Base-by-base conservation (phyloP, 2,113 vertebrate genomes). In the Oreochromis spilurus region DNA sequence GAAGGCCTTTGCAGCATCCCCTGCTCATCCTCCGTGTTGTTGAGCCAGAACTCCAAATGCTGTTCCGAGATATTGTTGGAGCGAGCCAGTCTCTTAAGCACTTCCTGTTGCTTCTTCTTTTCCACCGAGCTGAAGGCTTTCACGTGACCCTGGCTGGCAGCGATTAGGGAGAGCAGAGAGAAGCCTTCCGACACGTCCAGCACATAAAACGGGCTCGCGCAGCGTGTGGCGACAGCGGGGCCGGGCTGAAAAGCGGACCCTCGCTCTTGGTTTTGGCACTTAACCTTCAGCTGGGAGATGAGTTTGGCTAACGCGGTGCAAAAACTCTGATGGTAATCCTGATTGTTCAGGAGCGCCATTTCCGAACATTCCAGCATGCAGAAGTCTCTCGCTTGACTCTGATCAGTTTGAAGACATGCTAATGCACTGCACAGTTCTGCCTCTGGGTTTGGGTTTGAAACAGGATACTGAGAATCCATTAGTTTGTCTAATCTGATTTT, bases 151-250 rank as follows among this genome's bases (percentile, higher is more conserved):
- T 97, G 96, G 72, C 95, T 95, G 75, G 97, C 97, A 4, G 98
- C 97, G 81, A 99, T 97, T 80, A 99, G 75, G 3, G 98, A 97
- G 78, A 99, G 96, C 83, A 99, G 81, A 4, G 99, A 99, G 93
- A 99, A 99, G 38, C 99, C 99, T 91, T 99, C 98, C 0, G 98
- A 99, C 29, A 99, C 98, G 75, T 99, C 99, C 65, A 99, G 95
- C 84, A 99, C 87, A 1, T 97, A 98, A 48, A 98, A 84, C 81
- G 96, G 96, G 52, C 97, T 96, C 12, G 85, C n/a, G 40, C 80
- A 57, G 16, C 36, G 79, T 13, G 88, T 53, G 9, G 9, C 88
- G 13, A n/a, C 29, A 4, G 78, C 84, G 3, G 94, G 14, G 81
- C 87, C 60, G 2, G 79, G 19, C 16, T 38, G 36, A 72, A 54